These are phyloP conservation scores for Ophthalmolycus amberensis DNA, from an alignment of 2,113 vertebrate species.

Conservation along the genomic window DNA sequence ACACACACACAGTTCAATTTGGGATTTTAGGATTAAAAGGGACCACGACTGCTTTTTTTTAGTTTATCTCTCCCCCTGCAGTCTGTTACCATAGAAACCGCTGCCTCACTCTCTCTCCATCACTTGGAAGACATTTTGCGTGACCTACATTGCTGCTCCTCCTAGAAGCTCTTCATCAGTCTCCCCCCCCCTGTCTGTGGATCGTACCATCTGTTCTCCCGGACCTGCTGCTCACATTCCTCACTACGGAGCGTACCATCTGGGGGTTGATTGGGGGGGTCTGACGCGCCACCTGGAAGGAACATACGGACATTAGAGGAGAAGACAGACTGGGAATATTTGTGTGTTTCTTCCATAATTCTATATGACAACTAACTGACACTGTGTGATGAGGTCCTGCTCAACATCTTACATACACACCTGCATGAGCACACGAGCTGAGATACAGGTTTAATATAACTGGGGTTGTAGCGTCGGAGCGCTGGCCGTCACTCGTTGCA, in stretches of 20 bases:
- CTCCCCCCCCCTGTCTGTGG: not conserved
- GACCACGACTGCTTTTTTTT: not conserved
- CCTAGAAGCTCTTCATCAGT: slow-evolving; percentile 2
- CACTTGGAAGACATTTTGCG: slow-evolving; percentile 57
- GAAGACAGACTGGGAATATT: not conserved
- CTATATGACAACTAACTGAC: not conserved
- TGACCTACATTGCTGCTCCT: slow-evolving; percentile 67
- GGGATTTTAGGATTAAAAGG: slow-evolving; percentile 50
- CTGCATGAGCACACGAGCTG: not conserved
- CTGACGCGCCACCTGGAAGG: slow-evolving; percentile 2
- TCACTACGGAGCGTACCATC: not conserved
- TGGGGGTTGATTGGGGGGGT: slow-evolving; percentile 7
- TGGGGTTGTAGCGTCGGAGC: no score
- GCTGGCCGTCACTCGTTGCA: no score
- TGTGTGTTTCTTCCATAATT: not conserved
- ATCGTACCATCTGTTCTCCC: slow-evolving; percentile 8
- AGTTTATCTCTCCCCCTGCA: not conserved
- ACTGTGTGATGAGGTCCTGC: no score
- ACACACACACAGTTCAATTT: slow-evolving; percentile 11
- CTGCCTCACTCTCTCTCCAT: slow-evolving; percentile 32
- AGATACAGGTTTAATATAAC: not conserved
- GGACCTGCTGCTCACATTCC: not conserved
- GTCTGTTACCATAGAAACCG: slow-evolving; percentile 64
- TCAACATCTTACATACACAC: not conserved
- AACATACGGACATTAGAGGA: slow-evolving; percentile 15